Evolutionary conservation across 2,888 invertebrate species (phyloP), one percentile per base, ranked within the genome.

Genomic region (Drosophila nr. fundita): DNA sequence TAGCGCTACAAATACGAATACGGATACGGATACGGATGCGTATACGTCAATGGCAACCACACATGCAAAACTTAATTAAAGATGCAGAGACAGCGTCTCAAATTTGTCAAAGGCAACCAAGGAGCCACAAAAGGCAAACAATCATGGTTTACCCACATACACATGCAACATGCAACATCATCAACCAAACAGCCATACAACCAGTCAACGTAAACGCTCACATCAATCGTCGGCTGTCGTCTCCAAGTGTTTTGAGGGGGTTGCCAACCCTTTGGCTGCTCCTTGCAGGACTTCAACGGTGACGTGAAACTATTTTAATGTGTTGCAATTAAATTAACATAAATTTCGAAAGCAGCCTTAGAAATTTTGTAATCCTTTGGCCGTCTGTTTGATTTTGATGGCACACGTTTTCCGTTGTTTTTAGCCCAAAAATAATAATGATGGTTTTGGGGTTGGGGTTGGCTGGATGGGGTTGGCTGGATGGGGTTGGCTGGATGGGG

Each of bases 261-360:
- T 42, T 52, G 38, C 45, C 73, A 83, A 76, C 80, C 83, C 82
- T 72, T 77, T n/a, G n/a, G n/a, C n/a, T n/a, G n/a, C n/a, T n/a
- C n/a, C n/a, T n/a, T n/a, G n/a, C n/a, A n/a, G n/a, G n/a, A n/a
- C n/a, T n/a, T n/a, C n/a, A n/a, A n/a, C n/a, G n/a, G n/a, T n/a
- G n/a, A n/a, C n/a, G n/a, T n/a, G n/a, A n/a, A n/a, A n/a, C 87
- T 88, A 88, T 89, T 89, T 80, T 83, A 88, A 89, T 88, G 87
- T 88, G 89, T 85, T 80, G 89, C 87, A 88, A 88, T 88, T 87
- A 88, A 88, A 88, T 88, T 87, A 88, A 89, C 87, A 88, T 88
- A 82, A 82, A 82, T 78, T 89, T 83, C 68, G 62, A 61, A 42
- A 38, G 69, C 70, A 76, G 68, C 76, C 78, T 32, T 73, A 78